phyloP scores from a whole-genome alignment of 2,888 invertebrate genomes.

The Lycophotia porphyrea region DNA sequence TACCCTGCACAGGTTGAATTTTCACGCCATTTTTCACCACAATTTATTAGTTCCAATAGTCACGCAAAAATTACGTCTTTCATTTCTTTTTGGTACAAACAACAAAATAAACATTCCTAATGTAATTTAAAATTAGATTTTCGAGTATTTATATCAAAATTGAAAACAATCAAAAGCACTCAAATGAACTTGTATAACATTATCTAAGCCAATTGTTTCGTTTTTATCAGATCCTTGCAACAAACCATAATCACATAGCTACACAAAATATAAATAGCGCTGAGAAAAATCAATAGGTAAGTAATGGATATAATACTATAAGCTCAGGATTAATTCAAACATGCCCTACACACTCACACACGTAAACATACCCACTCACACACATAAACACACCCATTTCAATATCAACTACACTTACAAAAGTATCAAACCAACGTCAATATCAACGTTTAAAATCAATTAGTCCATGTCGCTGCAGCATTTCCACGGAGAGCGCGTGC shows the following conservation, averaged over 20 bases:
- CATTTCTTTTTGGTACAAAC: background rate
- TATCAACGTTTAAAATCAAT: constrained; percentile 81
- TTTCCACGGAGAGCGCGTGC: constrained; percentile 83
- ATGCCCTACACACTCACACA: background rate
- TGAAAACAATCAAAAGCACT: background rate
- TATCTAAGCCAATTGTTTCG: background rate
- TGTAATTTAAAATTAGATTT: background rate
- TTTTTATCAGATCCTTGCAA: background rate
- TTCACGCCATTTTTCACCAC: background rate
- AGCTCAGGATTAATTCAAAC: constrained; percentile 22
- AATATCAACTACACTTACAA: constrained; percentile 65
- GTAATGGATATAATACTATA: constrained; percentile 2
- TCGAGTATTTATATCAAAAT: background rate
- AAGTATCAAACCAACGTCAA: background rate
- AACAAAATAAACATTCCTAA: background rate
- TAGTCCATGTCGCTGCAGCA: constrained; percentile 86
- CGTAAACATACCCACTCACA: background rate
- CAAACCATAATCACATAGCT: background rate
- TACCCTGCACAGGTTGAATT: background rate
- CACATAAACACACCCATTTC: background rate
- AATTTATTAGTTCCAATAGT: background rate
- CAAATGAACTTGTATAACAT: background rate
- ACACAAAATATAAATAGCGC: background rate
- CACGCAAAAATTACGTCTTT: background rate
- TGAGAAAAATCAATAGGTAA: background rate